Percentiles rank a stretch among this genome's conserved stretches.
These are phyloP conservation scores for Andrena camellia DNA, from an alignment of 2,888 invertebrate genomes.

Conservation along the genomic window DNA sequence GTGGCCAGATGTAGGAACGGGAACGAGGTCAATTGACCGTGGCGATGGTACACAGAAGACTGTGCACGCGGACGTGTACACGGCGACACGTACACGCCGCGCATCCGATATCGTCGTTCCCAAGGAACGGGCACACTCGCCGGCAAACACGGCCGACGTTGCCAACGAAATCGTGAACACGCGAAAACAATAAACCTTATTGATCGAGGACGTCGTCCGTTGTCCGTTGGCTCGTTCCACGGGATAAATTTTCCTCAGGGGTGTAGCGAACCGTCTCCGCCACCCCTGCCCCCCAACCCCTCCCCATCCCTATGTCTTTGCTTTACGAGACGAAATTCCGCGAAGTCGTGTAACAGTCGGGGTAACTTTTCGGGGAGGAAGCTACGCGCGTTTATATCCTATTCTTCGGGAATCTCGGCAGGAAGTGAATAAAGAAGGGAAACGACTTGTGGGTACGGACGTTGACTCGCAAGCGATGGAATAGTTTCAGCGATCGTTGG, in stretches of 20 bases:
- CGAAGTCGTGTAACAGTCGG: constrained; percentile 31
- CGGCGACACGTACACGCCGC: constrained; percentile 11
- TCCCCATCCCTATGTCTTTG: background rate
- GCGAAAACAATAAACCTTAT: constrained; percentile 61
- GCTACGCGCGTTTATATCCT: constrained; percentile 43
- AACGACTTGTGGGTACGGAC: background rate
- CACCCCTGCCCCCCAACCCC: background rate
- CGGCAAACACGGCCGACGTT: constrained; percentile 39
- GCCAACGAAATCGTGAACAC: constrained; percentile 54
- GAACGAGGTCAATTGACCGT: constrained; percentile 68
- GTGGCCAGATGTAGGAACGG: constrained; percentile 54
- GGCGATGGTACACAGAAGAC: constrained; percentile 37
- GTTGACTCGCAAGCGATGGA: background rate
- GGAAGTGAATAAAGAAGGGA: constrained; percentile 5
- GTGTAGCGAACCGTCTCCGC: constrained; percentile 24
- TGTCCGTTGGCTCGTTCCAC: constrained; percentile 14
- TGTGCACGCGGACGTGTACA: constrained; percentile 23
- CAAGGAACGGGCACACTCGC: constrained; percentile 31
- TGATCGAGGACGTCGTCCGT: constrained; percentile 41
- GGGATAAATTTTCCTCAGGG: constrained; percentile 21
- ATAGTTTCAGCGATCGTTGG: constrained; percentile 25
- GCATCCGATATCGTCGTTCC: constrained; percentile 36
- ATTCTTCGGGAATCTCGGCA: constrained; percentile 20
- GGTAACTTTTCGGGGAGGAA: constrained; percentile 19
- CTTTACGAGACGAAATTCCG: constrained; percentile 18